Evolutionary conservation across 2,113 vertebrate genomes (phyloP), one percentile per base, ranked within the genome.

Genomic region (Xiphophorus maculatus): DNA sequence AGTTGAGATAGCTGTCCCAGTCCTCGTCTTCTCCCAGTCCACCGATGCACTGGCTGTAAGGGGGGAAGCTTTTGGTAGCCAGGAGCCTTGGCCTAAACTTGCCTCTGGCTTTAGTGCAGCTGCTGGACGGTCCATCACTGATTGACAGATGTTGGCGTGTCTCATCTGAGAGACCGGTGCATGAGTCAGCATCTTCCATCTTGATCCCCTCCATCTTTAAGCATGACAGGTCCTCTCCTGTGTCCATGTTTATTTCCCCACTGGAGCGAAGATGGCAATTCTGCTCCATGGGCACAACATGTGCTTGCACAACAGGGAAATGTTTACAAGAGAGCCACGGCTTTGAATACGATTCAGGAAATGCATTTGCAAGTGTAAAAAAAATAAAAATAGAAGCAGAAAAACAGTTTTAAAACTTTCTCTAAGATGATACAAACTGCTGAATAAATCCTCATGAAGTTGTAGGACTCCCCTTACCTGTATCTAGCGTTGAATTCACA

Each of bases 21-120:
- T 87, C 69, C 14, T 2, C 3, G 0, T 86, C 74, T 7, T 81
- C 83, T 62, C 88, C 88, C 0, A 91, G 84, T 78, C 88, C 91
- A 65, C 91, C 88, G 12, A 91, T 83, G 35, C 84, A 84, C 75
- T 87, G 85, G 63, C 65, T 90, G 81, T 90, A 91, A 64, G 91
- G 91, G 14, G 91, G 91, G 72, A 90, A 91, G 32, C 91, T 92
- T 76, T 88, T 89, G n/a, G 86, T 91, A 0, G 76, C 71, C 29
- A 69, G 69, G n/a, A 92, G 79, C 51, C 5, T 88, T 71, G 85
- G 87, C 77, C 84, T 90, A 63, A 84, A 74, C 71, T 22, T 83
- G 28, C 4, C 6, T 72, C 44, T 63, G 42, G 42, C 22, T 13
- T 19, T 28, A 19, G 17, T 74, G 68, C 44, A 65, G 72, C 76